phyloP scores from a whole-genome alignment of 2,113 vertebrate species.

The Paramormyrops kingsleyae region DNA sequence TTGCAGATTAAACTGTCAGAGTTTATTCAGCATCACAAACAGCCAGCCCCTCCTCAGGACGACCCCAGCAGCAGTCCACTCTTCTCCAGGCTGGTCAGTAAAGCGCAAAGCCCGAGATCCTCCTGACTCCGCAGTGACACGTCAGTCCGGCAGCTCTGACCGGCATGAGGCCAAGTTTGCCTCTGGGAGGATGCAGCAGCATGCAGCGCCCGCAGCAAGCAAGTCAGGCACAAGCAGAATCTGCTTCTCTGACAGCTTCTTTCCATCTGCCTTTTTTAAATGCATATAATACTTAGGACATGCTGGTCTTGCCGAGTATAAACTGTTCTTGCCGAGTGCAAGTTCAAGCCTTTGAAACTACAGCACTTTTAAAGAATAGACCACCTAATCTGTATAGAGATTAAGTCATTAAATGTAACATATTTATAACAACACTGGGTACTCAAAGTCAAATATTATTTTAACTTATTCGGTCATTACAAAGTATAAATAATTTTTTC shows the following conservation, averaged over 20 bases:
- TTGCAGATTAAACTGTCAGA: constrained; percentile 17
- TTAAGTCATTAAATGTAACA: not conserved
- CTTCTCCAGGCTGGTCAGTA: not conserved
- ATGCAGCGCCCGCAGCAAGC: not conserved
- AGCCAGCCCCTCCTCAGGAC: not conserved
- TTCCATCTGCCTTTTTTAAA: not conserved
- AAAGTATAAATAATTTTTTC: not conserved
- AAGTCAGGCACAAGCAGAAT: not conserved
- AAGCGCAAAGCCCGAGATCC: not conserved
- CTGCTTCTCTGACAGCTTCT: not conserved
- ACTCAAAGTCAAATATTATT: not conserved
- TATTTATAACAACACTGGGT: not conserved
- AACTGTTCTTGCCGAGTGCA: not conserved
- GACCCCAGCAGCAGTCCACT: not conserved
- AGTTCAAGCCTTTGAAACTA: not conserved
- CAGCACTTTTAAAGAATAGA: not conserved
- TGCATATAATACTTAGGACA: not conserved
- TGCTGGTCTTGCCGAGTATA: not conserved
- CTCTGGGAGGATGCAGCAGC: not conserved
- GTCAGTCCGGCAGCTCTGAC: not conserved
- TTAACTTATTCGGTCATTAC: not conserved
- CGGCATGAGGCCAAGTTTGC: not conserved
- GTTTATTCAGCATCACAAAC: constrained; percentile 1
- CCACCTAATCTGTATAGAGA: not conserved
- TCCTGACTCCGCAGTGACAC: not conserved